Conservation (phyloP, 1,140 invertebrate species). For the Druon quercuslanigerum region DNA sequence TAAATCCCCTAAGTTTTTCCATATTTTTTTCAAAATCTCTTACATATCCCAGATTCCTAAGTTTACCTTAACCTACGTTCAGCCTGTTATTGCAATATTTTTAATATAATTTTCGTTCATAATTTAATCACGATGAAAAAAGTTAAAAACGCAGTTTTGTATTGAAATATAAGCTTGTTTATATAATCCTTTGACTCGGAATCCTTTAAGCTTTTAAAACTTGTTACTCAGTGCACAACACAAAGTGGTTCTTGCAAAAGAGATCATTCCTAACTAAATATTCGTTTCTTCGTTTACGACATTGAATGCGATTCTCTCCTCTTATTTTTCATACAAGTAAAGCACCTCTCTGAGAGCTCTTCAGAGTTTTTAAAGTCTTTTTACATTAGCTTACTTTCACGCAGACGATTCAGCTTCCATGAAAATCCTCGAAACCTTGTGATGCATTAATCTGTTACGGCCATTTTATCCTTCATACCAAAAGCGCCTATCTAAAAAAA, state of each 20-base stretch:
- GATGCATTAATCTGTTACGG: slow-evolving; percentile 5
- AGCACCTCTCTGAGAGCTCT: slow-evolving; percentile 8
- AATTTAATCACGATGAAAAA: background rate
- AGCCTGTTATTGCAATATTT: too few relatives aligned
- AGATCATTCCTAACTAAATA: slow-evolving; percentile 5
- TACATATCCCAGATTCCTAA: too few relatives aligned
- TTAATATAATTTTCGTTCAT: background rate
- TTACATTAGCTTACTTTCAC: slow-evolving; percentile 22
- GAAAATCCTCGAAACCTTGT: background rate
- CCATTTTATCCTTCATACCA: background rate
- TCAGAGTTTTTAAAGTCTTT: slow-evolving; percentile 10
- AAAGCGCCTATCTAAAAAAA: background rate
- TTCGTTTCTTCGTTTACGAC: background rate
- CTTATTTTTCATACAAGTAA: slow-evolving; percentile 16
- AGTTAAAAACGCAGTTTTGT: background rate
- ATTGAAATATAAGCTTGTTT: background rate
- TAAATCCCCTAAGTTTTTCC: too few relatives aligned
- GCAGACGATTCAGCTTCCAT: background rate
- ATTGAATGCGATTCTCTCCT: background rate
- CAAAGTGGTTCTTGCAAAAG: background rate
- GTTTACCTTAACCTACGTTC: too few relatives aligned
- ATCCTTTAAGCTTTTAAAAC: background rate
- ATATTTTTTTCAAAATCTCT: too few relatives aligned
- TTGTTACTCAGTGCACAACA: background rate
- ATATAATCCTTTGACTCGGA: background rate